A percentile compares a stretch with the other conserved stretches of the same genome.
phyloP scores from a whole-genome alignment of 30 jellyfish, hydroid and myxozoan genomes.

The Turritopsis rubra region DNA sequence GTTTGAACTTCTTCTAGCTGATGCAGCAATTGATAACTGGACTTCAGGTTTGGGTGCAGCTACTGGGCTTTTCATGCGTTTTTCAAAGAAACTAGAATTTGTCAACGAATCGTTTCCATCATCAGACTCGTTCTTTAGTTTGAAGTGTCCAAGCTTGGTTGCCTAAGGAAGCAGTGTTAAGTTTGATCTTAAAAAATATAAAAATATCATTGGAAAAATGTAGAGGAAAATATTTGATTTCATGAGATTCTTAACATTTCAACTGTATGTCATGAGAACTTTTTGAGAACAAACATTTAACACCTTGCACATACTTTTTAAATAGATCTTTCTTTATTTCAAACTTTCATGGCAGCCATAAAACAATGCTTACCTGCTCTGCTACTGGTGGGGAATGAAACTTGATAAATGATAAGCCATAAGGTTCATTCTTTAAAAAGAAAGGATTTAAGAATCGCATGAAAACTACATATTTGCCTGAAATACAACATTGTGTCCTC shows the following conservation, averaged over 20 bases:
- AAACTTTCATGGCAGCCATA: too few relatives aligned
- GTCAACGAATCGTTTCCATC: constrained; percentile 37
- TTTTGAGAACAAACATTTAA: not conserved
- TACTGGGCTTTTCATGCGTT: constrained; percentile 15
- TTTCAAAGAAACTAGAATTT: constrained; percentile 35
- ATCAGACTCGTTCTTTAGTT: constrained; percentile 26
- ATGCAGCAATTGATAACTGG: constrained; percentile 58
- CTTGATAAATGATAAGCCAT: constrained; percentile 72
- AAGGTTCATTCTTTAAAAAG: constrained; percentile 53
- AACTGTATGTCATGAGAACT: too few relatives aligned
- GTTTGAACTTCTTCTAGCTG: constrained; percentile 58
- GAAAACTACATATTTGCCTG: too few relatives aligned
- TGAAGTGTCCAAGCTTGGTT: constrained; percentile 20
- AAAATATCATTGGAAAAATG: too few relatives aligned
- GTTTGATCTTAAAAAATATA: too few relatives aligned
- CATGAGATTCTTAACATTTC: too few relatives aligned
- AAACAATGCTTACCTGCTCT: constrained; percentile 18
- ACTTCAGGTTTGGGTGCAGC: constrained; percentile 19
- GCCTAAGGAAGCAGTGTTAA: not conserved
- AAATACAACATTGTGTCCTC: too few relatives aligned
- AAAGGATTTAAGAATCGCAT: not conserved
- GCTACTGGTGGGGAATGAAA: constrained; percentile 83
- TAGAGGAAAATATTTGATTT: too few relatives aligned
- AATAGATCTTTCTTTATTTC: too few relatives aligned
- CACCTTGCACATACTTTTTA: too few relatives aligned